Base-by-base conservation (phyloP, 1,140 invertebrate genomes). In the Zaprionus capensis region DNA sequence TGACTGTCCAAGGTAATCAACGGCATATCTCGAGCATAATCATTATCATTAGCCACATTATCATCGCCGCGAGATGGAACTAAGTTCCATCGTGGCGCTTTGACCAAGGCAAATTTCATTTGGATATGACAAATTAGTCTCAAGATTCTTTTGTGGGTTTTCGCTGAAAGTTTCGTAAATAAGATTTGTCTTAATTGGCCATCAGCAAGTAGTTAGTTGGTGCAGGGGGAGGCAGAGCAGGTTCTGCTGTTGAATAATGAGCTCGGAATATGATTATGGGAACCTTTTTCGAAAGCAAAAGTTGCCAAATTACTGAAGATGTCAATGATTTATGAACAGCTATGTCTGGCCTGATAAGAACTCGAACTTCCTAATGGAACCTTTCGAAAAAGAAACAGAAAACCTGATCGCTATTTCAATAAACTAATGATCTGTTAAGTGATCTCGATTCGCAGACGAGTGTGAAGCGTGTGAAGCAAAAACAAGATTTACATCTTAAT, bases 1-100 rank as follows among this genome's bases (percentile, higher is more conserved):
- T 56, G 58, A 26, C 61, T 31, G 44, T 11, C 20, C 64, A 68
- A 73, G 71, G 64, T 73, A 74, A 74, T 56, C 71, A 74, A 55
- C 57, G 38, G n/a, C 38, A 59, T 49, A 46, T 46, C n/a, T n/a
- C 41, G 41, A 46, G 41, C 28, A 65, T 65, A n/a, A 71, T 70
- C 26, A 22, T 26, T 41, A 31, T 55, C 7, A 63, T 24, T 68
- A 46, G 9, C 38, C 15, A 28, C 38, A 44, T 67, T 31, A 46
- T 58, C 38, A 34, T 28, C n/a, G 17, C 17, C 20, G 9, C 46
- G 20, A 24, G 34, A 58, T 15, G 55, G 3, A 38, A 41, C 14
- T 4, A 14, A 53, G 49, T 53, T 62, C 22, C 22, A 34, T 28
- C 26, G 26, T 28, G 26, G 26, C 26, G 6, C 26, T 28, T 6